Evolutionary conservation across 1,140 invertebrate species (phyloP), one percentile per base, ranked within the genome.

Genomic region (Sesamia nonagrioides): DNA sequence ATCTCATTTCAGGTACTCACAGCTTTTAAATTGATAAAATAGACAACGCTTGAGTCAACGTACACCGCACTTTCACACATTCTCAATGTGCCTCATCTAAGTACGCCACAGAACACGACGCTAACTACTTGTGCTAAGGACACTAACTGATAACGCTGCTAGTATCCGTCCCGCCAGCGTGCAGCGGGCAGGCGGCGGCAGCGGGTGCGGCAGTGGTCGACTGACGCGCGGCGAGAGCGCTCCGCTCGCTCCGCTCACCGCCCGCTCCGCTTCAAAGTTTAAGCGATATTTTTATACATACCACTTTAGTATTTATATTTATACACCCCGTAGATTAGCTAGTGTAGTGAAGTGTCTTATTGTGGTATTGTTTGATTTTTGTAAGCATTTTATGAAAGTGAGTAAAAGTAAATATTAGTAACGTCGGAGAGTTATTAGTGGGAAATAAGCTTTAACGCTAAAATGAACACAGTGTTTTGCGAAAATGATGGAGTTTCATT

Each of bases 191-290:
- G n/a, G n/a, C 66, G 37, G 56, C 52, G 48, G 33, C 66, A 74
- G 60, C 80, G 71, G 35, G 33, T 69, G 80, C 83, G 84, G 78
- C 83, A 79, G 82, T 82, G 74, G 77, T 35, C 69, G 66, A 76
- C 66, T 56, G 78, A 58, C 82, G 77, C 73, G 71, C 82, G 79
- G 42, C 37, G 42, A 50, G 56, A 66, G 76, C 81, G 78, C 79
- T 76, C 71, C 80, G 45, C 60, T 74, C 56, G 68, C 78, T 58
- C 27, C 35, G 61, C 73, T 71, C 37, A 40, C 56, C 21, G 35
- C 58, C 54, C 56, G 58, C 37, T 42, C 37, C 54, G 69, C 63
- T 56, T 18, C 75, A 81, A 71, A 77, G 56, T 75, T 75, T 69
- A 69, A 69, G 40, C 66, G 66, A 69, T 69, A 69, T 69, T 69